A percentile compares a stretch with the other conserved stretches of the same genome.
Evolutionary conservation across 2,797 vertebrate genomes (phyloP).

Genomic region (Scolopax rusticola): DNA sequence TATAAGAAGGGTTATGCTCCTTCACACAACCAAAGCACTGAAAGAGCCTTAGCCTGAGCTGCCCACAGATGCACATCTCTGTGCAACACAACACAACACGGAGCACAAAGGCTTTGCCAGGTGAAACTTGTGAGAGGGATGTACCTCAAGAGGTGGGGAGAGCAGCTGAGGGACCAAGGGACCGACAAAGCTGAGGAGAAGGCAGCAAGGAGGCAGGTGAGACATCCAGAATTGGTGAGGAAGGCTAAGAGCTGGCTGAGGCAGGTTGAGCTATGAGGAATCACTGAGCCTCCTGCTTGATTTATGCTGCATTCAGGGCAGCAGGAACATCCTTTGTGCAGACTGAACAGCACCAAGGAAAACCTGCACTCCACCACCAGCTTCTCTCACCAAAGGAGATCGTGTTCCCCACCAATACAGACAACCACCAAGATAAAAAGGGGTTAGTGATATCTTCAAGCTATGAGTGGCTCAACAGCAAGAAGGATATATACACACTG

Average conservation of each 20-base stretch:
- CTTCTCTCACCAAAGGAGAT: background rate
- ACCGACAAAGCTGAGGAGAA: background rate
- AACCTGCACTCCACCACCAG: background rate
- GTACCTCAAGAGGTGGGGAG: background rate
- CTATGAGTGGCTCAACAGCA: background rate
- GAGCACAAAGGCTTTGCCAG: background rate
- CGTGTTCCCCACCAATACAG: background rate
- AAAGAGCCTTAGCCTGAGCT: background rate
- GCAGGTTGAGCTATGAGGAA: background rate
- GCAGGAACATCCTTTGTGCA: background rate
- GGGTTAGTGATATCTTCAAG: background rate
- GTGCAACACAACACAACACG: background rate
- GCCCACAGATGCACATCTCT: background rate
- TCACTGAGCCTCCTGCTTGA: background rate
- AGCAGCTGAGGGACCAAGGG: background rate
- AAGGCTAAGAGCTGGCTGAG: background rate
- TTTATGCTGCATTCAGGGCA: background rate
- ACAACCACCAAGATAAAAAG: background rate
- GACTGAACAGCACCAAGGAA: background rate
- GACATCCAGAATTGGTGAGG: background rate
- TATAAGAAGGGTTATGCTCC: background rate
- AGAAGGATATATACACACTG: accelerated
- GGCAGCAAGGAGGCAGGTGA: background rate
- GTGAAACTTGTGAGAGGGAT: background rate
- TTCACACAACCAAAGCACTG: background rate